phyloP scores from a whole-genome alignment of 2,113 vertebrate species.

The Sinocyclocheilus anshuiensis region DNA sequence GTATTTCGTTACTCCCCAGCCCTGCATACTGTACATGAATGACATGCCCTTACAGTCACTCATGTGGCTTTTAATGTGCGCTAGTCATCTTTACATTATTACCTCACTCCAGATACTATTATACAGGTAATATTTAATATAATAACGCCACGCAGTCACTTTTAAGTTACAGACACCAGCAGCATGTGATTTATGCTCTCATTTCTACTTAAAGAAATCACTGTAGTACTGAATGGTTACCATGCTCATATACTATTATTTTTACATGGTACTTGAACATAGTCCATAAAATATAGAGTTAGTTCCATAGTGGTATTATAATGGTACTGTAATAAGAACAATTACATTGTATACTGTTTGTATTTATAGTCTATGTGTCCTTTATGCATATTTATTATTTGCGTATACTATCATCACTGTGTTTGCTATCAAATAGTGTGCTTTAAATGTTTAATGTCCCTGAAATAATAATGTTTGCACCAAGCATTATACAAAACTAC shows the following conservation, averaged over 20 bases:
- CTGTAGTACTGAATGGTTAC: neutral
- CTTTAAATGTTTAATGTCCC: neutral
- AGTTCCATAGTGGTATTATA: neutral
- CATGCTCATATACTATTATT: neutral
- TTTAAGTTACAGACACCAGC: neutral
- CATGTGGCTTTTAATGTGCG: neutral
- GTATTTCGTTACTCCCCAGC: too few species aligned
- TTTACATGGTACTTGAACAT: too few species aligned
- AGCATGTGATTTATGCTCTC: neutral
- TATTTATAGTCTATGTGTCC: neutral
- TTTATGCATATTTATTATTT: neutral
- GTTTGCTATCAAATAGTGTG: neutral
- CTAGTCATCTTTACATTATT: neutral
- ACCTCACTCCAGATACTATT: neutral
- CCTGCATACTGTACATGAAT: too few species aligned
- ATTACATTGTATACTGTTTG: neutral
- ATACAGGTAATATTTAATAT: neutral
- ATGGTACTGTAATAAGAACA: neutral
- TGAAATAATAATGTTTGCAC: neutral
- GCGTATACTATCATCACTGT: neutral
- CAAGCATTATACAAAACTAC: neutral
- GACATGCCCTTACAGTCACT: neutral
- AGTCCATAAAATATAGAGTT: too few species aligned
- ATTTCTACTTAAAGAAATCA: neutral
- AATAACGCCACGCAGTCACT: neutral